Evolutionary conservation across 2,113 vertebrate genomes (phyloP), one percentile per base, ranked within the genome.

Genomic region (Hipposideros armiger): DNA sequence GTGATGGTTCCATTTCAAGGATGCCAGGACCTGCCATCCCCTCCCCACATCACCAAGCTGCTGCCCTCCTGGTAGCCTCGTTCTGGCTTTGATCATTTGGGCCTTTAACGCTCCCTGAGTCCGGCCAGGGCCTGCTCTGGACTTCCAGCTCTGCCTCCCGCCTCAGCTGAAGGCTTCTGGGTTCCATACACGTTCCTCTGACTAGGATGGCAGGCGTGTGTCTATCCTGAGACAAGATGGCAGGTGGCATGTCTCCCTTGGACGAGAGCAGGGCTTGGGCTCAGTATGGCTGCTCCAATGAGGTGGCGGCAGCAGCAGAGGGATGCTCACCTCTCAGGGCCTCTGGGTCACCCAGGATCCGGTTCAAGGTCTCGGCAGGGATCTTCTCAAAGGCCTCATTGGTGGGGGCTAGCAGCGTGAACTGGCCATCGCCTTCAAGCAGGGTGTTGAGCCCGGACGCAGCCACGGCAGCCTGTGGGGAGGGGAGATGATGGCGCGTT

Each of bases 321-420:
- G 74, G 77, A 24, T 58, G 24, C 80, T 98, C 97, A 99, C 99
- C 99, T 99, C 97, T 99, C 56, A 99, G 98, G 87, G 99, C 99
- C 90, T 99, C 98, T 16, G 99, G 99, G 96, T 99, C 99, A 73
- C 99, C 99, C 74, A 99, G 97, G 95, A 99, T 99, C 93, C 99
- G 98, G 98, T 98, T 99, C 86, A 99, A 97, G 17, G 99, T 99
- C 90, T 99, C 99, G n/a, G 77, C 94, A 32, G 99, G 99, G 95
- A 99, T 99, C 98, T 99, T 99, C 97, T 99, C 98, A 4, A 99
- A 99, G 95, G 99, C 99, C 36, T 99, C 99, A 0, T 99, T 99
- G 95, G 99, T 99, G 0, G 99, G 99, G 77, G 99, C 99, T 84
- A 99, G 98, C n/a, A 99, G 88, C 0, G 99, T 99, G 98, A 99